Conservation (phyloP, 35 echinoderm and acorn worm genomes). For the Eucidaris tribuloides region DNA sequence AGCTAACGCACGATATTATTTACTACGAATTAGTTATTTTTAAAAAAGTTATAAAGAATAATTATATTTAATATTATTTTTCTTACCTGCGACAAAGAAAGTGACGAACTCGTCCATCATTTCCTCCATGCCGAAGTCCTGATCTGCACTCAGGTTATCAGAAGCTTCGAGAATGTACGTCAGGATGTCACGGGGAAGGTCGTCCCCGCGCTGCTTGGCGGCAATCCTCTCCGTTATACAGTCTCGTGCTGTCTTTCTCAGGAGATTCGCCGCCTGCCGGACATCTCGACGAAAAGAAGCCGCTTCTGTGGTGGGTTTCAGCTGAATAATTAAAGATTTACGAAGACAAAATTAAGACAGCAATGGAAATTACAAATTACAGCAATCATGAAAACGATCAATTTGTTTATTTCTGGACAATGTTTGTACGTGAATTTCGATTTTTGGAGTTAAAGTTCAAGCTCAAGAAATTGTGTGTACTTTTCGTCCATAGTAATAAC, state of each 20-base stretch:
- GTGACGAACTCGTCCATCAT: conserved; percentile 67
- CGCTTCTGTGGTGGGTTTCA: neutral
- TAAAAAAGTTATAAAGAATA: neutral
- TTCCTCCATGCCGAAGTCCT: conserved; percentile 20
- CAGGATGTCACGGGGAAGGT: conserved; percentile 45
- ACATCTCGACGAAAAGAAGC: conserved; percentile 13
- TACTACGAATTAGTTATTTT: neutral
- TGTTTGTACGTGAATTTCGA: too few relatives aligned
- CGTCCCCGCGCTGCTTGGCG: conserved; percentile 11
- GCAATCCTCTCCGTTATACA: conserved; percentile 12
- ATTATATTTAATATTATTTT: too few relatives aligned
- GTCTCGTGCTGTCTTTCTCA: conserved; percentile 26
- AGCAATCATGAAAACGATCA: too few relatives aligned
- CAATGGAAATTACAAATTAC: too few relatives aligned
- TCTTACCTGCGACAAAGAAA: conserved; percentile 62
- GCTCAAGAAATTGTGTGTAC: too few relatives aligned
- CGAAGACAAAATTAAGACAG: too few relatives aligned
- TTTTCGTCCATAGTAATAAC: too few relatives aligned
- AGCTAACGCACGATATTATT: neutral
- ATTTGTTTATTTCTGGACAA: too few relatives aligned
- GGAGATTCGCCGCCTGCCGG: neutral
- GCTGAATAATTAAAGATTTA: neutral
- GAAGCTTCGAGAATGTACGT: conserved; percentile 50
- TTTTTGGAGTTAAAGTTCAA: too few relatives aligned
- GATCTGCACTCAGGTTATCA: neutral